These are phyloP conservation scores for Phaethornis superciliosus DNA, from an alignment of 2,113 vertebrate genomes.

Conservation along the genomic window DNA sequence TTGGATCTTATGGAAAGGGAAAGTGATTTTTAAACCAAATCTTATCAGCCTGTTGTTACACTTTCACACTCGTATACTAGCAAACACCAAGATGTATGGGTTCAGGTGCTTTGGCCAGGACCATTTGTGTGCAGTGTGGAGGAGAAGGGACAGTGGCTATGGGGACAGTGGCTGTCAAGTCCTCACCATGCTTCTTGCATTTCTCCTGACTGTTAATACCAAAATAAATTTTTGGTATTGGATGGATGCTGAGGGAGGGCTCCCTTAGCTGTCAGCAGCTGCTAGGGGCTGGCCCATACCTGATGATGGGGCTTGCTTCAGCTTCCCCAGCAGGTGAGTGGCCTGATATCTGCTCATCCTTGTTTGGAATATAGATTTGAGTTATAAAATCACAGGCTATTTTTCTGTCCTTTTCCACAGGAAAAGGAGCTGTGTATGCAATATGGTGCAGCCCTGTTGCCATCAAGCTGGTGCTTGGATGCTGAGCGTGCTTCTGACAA, in stretches of 20 bases:
- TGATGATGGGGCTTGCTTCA: not conserved
- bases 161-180: not conserved
- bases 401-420: not conserved
- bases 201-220: not conserved
- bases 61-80: not conserved
- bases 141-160: not conserved
- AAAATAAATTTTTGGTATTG: not conserved
- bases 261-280: not conserved
- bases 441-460: not conserved
- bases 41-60: not conserved
- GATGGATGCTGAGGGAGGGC: not conserved
- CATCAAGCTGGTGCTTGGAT: not conserved
- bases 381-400: not conserved
- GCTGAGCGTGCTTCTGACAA: not conserved
- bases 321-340: not conserved
- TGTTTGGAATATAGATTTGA: not conserved
- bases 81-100: not conserved
- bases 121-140: not conserved
- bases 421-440: accelerated
- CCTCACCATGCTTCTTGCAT: not conserved
- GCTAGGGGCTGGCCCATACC: not conserved
- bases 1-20: not conserved
- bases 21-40: not conserved
- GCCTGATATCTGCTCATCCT: not conserved
- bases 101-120: not conserved